These are phyloP conservation scores for Hesperophylax magnus DNA, from an alignment of 1,140 invertebrate species.

Conservation along the genomic window DNA sequence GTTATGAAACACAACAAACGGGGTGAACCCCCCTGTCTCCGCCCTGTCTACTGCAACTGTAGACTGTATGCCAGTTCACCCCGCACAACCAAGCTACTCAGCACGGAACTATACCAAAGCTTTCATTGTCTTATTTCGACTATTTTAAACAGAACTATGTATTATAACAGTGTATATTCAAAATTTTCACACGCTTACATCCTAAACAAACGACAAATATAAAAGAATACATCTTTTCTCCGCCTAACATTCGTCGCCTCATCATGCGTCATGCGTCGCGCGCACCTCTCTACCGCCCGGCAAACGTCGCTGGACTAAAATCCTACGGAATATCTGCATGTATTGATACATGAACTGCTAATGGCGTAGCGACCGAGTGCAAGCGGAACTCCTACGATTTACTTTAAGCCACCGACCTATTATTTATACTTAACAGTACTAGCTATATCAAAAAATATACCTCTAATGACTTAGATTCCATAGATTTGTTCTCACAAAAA, in stretches of 20 bases:
- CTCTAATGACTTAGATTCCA: conserved; percentile 55
- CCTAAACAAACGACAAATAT: conserved; percentile 44
- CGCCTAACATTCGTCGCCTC: not conserved
- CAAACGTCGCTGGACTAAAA: not conserved
- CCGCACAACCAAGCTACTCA: no score
- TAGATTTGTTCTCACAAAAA: conserved; percentile 46
- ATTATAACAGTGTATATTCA: conserved; percentile 44
- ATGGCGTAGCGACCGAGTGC: not conserved
- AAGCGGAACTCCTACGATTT: conserved; percentile 8
- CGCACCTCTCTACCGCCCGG: not conserved
- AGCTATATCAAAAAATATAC: conserved; percentile 56
- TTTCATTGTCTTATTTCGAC: conserved; percentile 21
- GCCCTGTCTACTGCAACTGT: not conserved
- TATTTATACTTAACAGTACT: conserved; percentile 40
- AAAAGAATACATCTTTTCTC: conserved; percentile 27
- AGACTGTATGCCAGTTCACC: not conserved
- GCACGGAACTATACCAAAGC: not conserved
- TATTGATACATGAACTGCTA: not conserved
- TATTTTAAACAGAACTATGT: conserved; percentile 32
- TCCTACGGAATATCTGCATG: not conserved
- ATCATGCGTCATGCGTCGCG: no score
- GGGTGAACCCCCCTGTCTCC: conserved; percentile 23
- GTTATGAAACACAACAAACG: conserved; percentile 54
- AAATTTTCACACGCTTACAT: conserved; percentile 48
- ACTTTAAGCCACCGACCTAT: no score